Evolutionary conservation across 2,888 invertebrate genomes (phyloP).

Genomic region (Pristionchus exspectatus): DNA sequence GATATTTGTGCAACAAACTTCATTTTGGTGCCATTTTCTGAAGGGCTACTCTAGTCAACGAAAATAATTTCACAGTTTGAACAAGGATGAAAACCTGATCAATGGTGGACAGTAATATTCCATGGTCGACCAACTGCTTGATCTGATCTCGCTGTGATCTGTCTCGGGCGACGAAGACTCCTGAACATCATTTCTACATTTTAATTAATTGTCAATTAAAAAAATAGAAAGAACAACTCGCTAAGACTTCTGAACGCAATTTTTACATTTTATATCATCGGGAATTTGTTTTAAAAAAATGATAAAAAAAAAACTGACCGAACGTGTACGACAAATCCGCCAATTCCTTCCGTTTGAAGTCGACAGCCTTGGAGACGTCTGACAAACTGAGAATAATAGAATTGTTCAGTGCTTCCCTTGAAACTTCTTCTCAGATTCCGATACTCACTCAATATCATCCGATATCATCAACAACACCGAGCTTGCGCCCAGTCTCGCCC

Average conservation of each 20-base stretch:
- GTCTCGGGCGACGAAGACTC: slow-evolving; percentile 48
- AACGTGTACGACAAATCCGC: slow-evolving; percentile 17
- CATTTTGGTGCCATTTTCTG: no score
- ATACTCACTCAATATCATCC: slow-evolving; percentile 36
- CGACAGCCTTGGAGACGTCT: not conserved
- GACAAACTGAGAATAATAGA: not conserved
- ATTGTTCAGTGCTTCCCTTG: no score
- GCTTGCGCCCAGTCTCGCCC: slow-evolving; percentile 18
- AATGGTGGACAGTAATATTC: slow-evolving; percentile 27
- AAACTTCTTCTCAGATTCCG: no score
- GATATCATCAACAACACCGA: slow-evolving; percentile 41
- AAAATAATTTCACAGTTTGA: no score
- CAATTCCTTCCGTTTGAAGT: not conserved
- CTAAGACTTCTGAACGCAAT: no score
- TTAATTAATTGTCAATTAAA: no score
- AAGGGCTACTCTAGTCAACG: no score
- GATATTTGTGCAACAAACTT: no score
- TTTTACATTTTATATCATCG: no score
- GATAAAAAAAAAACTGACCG: not conserved
- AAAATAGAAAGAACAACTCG: no score
- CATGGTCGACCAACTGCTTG: slow-evolving; percentile 45
- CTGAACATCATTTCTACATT: not conserved
- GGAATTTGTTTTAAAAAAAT: not conserved
- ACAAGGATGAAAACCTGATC: slow-evolving; percentile 20
- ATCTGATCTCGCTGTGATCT: slow-evolving; percentile 9